Evolutionary conservation across 2,888 invertebrate species (phyloP).

Genomic region (Ochlodes sylvanus): DNA sequence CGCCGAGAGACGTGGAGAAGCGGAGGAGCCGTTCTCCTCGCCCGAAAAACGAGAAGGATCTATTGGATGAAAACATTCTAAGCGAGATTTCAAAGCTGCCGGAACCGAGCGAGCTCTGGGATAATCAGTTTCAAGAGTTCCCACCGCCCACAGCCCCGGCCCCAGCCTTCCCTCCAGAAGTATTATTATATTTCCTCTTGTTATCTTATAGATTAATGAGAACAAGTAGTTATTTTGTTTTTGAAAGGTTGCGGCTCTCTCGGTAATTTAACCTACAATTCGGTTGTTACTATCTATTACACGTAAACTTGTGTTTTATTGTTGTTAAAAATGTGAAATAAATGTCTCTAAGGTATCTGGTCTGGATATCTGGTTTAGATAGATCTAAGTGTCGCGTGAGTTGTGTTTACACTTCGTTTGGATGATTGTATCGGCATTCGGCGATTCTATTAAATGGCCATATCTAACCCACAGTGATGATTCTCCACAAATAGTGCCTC

Average conservation of each 20-base stretch:
- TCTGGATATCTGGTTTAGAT: no score
- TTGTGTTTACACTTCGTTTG: no score
- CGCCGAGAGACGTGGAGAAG: conserved; percentile 54
- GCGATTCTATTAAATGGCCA: no score
- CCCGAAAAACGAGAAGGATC: conserved; percentile 65
- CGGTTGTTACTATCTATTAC: no score
- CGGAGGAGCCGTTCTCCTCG: conserved; percentile 68
- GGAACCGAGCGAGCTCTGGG: conserved; percentile 77
- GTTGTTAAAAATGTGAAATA: no score
- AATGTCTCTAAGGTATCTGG: no score
- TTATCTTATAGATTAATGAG: neutral
- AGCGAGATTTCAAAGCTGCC: conserved; percentile 75
- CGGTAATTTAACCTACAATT: neutral
- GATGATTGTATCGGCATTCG: no score
- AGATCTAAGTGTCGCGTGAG: no score
- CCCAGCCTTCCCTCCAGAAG: conserved; percentile 56
- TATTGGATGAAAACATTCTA: conserved; percentile 73
- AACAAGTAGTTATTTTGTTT: neutral
- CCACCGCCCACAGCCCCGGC: conserved; percentile 48
- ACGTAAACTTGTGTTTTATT: no score
- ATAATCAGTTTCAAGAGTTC: conserved; percentile 66
- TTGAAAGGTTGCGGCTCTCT: neutral
- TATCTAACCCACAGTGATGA: no score
- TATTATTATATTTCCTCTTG: conserved; percentile 42
- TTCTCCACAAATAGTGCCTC: no score